Evolutionary conservation across 2,888 invertebrate species (phyloP).

Genomic region (Gasteruption jaculator): DNA sequence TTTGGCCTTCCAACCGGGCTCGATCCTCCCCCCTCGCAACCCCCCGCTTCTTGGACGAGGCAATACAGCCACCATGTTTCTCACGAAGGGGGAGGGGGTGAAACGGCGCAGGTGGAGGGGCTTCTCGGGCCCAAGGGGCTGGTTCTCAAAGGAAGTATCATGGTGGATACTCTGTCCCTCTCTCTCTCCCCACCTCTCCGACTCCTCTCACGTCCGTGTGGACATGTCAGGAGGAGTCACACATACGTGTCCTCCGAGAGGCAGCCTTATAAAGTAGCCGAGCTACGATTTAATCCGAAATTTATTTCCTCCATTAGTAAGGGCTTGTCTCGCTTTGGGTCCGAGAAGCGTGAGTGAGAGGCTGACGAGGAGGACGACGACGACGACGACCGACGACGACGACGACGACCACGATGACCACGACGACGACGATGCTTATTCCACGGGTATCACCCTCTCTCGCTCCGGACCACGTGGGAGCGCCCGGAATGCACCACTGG

Average conservation of each 20-base stretch:
- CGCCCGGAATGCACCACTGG: constrained; percentile 42
- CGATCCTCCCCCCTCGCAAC: constrained; percentile 10
- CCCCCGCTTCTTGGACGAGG: constrained; percentile 6
- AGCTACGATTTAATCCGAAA: constrained; percentile 52
- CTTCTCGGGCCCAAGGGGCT: too few species aligned
- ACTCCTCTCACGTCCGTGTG: constrained; percentile 4
- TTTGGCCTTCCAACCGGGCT: constrained; percentile 12
- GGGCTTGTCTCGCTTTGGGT: constrained; percentile 48
- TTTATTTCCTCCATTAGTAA: constrained; percentile 53
- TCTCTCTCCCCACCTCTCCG: constrained; percentile 12
- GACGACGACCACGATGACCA: too few species aligned
- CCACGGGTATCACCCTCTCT: constrained; percentile 15
- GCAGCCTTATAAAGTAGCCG: constrained; percentile 51
- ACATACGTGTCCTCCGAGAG: constrained; percentile 31
- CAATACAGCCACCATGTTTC: constrained; percentile 5
- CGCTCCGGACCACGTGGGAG: constrained; percentile 31
- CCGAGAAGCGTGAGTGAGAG: constrained; percentile 47
- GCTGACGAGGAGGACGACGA: constrained; percentile 39
- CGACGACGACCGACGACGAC: too few species aligned
- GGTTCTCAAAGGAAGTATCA: too few species aligned
- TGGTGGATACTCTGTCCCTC: constrained; percentile 9
- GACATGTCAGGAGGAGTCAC: constrained; percentile 37
- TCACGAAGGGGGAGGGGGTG: constrained; percentile 1
- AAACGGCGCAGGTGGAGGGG: constrained; percentile 1
- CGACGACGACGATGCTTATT: too few species aligned